Evolutionary conservation across 2,888 invertebrate genomes (phyloP), one percentile per base, ranked within the genome.

Genomic region (Drosophila acutilabella): DNA sequence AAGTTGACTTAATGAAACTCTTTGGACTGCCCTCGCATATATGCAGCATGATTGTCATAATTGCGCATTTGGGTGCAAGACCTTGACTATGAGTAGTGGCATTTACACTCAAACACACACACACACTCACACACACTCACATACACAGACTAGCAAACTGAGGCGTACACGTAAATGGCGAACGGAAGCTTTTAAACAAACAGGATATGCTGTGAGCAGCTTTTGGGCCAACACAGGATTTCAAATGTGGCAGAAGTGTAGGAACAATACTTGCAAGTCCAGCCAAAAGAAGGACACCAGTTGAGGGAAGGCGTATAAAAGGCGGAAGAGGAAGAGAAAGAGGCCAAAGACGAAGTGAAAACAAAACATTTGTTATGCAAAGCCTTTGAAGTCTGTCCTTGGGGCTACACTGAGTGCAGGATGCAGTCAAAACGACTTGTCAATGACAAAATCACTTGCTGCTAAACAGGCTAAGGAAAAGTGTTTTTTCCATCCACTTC

Each of bases 181-280:
- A 81, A 65, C 88, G 88, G 87, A 85, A 85, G 84, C 84, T 88
- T 88, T 88, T 83, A 86, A 78, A 57, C 77, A 83, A 85, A 88
- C 87, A 86, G 84, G 88, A 85, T 83, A 83, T 86, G 88, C 72
- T 77, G 56, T 81, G 81, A 85, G 77, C 88, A 79, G 82, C 82
- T 84, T 84, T 74, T 50, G 64, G 73, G 45, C 61, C 40, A 45
- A 42, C 65, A 60, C 59, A 72, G 78, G 66, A 64, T 69, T 36
- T 36, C 51, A 38, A 50, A 18, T 45, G 54, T 42, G 45, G 60
- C 64, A 56, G 42, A 36, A 56, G 58, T 53, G 60, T 64, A 56
- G 53, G 70, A 68, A 80, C 80, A 83, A 83, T 75, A 65, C 73
- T 74, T 68, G 70, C 71, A 71, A 66, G 78, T 75, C 75, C 75